Evolutionary conservation across 2,888 invertebrate genomes (phyloP), one percentile per base, ranked within the genome.

Genomic region (Chalcis sispes): DNA sequence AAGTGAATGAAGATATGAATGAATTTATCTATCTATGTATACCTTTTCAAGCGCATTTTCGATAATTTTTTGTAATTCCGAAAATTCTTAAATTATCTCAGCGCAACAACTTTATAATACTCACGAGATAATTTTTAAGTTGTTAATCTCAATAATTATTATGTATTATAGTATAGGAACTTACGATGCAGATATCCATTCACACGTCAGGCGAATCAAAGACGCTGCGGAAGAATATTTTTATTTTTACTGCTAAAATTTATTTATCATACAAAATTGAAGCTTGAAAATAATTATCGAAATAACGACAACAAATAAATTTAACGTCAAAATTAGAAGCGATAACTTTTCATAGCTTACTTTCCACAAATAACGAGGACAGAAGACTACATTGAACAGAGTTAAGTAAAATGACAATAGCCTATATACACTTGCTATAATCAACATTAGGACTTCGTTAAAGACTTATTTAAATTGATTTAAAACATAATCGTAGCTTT

Each of bases 151-250:
- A 88, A 88, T 86, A 86, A 88, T 85, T 82, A 87, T 88, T 82
- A 88, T 88, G 88, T 88, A 88, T 88, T 88, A 88, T 88, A 88
- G 88, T 85, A 84, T 72, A 18, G 83, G 84, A 82, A 84, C 82
- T 83, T 79, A 80, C 82, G 82, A 82, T 83, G 80, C 80, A 80
- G 75, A 82, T 82, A 82, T 83, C 81, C 87, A 87, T 81, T 85
- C 87, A 86, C 84, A 75, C 72, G 82, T 74, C 69, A 65, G 76
- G 76, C 77, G 79, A 80, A 75, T 48, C 29, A 48, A 58, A 70
- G 54, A 73, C 59, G 71, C 58, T 62, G 71, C 62, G 72, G 72
- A 65, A 72, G 70, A 23, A 56, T 58, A 64, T 74, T 59, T 65
- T 64, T 72, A 59, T 54, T 65, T 64, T 71, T 52, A 62, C 58